Evolutionary conservation across 2,888 invertebrate species (phyloP), one percentile per base, ranked within the genome.

Genomic region (Netelia virgata): DNA sequence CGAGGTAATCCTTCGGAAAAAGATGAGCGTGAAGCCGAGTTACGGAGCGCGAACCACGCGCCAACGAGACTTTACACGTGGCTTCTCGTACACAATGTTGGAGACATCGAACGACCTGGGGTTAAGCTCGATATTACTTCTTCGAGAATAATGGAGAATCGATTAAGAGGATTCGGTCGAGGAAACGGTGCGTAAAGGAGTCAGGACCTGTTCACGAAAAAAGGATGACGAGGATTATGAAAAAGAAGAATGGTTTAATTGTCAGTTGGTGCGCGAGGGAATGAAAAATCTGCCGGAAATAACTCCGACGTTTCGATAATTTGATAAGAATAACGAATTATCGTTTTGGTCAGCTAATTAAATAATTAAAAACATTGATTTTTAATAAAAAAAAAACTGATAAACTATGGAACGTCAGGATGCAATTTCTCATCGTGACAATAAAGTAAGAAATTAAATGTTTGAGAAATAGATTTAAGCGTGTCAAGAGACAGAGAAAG

Each of bases 1-100:
- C 85, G 57, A 50, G 79, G 76, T 88, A 88, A 89, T 88, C 86
- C 86, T 81, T 57, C 20, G 16, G 47, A 76, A 50, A n/a, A 73
- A 66, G 74, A 66, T 3, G 81, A 74, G 74, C 70, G 78, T 53
- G 68, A 78, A 81, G 70, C 80, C 68, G 74, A 84, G 72, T 68
- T 78, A 41, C 43, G 50, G 28, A 86, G 68, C 80, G 57, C 66
- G 66, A 66, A 85, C 85, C 85, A 86, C 85, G 86, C 80, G 85
- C 84, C 80, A 77, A 36, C 74, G 63, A 70, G 63, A 70, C 61
- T 66, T 70, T 53, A 73, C 79, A 41, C 66, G 18, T 59, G 55
- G 20, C 47, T 3, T 47, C 23, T 36, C 23, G 3, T 11, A 36
- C 36, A 14, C n/a, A 8, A 36, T 5, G 50, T 57, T 41, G 11